These are phyloP conservation scores for Heliconius charithonia DNA, from an alignment of 2,888 invertebrate genomes.

Conservation along the genomic window DNA sequence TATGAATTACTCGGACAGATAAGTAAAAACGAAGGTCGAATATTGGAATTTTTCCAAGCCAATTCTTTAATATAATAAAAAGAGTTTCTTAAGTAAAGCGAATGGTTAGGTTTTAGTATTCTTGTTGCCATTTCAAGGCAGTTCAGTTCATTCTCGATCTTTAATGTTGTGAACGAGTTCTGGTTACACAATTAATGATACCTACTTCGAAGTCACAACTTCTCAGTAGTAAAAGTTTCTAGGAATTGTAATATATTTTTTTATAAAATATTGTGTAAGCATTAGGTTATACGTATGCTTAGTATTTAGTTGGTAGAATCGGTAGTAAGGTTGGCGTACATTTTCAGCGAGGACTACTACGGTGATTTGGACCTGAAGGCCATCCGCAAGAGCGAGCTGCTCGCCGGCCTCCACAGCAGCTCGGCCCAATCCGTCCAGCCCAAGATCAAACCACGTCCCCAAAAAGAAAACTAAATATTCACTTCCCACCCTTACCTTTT, in stretches of 20 bases:
- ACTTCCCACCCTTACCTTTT: conserved; percentile 65
- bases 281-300: conserved; percentile 28
- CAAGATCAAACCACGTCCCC: conserved; percentile 78
- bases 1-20: conserved; percentile 20
- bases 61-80: conserved; percentile 43
- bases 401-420: conserved; percentile 89
- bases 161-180: conserved; percentile 66
- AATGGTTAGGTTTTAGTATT: conserved; percentile 65
- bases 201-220: conserved; percentile 56
- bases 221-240: conserved; percentile 70
- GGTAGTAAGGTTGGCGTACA: conserved; percentile 79
- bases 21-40: conserved; percentile 53
- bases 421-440: conserved; percentile 76
- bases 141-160: conserved; percentile 64
- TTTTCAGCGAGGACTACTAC: conserved; percentile 97
- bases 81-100: conserved; percentile 66
- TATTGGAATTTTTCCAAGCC: conserved; percentile 29
- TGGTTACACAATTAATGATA: conserved; percentile 74
- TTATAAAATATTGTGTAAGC: conserved; percentile 55
- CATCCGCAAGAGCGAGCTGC: conserved; percentile 96
- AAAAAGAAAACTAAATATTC: conserved; percentile 78
- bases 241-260: conserved; percentile 64
- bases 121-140: conserved; percentile 76
- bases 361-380: conserved; percentile 97
- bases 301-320: conserved; percentile 57